These are phyloP conservation scores for Eilema depressum DNA, from an alignment of 2,888 invertebrate species.

Conservation along the genomic window DNA sequence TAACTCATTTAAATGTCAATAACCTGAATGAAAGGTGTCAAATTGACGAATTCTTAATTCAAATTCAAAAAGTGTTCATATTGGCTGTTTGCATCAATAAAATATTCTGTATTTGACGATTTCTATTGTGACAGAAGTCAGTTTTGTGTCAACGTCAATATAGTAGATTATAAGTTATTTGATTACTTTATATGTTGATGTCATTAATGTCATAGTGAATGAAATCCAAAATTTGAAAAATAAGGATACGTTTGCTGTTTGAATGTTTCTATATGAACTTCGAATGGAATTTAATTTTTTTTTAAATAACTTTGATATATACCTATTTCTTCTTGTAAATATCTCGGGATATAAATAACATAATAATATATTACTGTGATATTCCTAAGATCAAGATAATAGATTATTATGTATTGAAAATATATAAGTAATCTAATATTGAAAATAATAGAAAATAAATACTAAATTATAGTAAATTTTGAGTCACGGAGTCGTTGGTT, in stretches of 20 bases:
- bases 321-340: no score
- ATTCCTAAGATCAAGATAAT: no score
- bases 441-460: no score
- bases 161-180: not conserved
- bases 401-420: no score
- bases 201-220: not conserved
- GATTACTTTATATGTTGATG: not conserved
- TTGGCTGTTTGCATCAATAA: slow-evolving; percentile 32
- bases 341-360: no score
- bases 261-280: not conserved
- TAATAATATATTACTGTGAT: no score
- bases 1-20: slow-evolving; percentile 53
- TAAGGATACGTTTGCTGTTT: not conserved
- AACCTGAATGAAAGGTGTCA: slow-evolving; percentile 40
- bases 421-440: no score
- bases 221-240: not conserved
- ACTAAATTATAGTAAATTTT: no score
- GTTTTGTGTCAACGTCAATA: slow-evolving; percentile 1
- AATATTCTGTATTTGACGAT: slow-evolving; percentile 30
- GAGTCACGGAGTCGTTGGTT: no score
- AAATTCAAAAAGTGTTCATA: slow-evolving; percentile 30
- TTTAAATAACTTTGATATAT: no score
- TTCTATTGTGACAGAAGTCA: slow-evolving; percentile 7
- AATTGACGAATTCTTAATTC: slow-evolving; percentile 42
- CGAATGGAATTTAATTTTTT: not conserved